Evolutionary conservation across 2,113 vertebrate genomes (phyloP).

Genomic region (Corvus moneduloides): DNA sequence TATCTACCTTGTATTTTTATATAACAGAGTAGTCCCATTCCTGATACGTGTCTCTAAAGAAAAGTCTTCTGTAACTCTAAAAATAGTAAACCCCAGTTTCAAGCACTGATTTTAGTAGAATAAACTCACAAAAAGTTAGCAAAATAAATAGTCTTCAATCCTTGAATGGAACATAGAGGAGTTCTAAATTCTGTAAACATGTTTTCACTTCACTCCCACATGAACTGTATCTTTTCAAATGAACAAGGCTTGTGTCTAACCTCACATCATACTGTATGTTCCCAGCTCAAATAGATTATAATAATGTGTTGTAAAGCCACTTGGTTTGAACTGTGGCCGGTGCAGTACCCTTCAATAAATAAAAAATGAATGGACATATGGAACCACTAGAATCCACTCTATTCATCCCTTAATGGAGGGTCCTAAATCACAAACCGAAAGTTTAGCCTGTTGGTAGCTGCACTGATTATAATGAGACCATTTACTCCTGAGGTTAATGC

Average conservation of each 20-base stretch:
- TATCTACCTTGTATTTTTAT: neutral
- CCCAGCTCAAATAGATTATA: neutral
- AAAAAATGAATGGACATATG: constrained; percentile 31
- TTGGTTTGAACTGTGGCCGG: constrained; percentile 4
- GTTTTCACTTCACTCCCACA: neutral
- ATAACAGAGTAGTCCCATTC: neutral
- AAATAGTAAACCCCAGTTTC: neutral
- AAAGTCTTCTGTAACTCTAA: neutral
- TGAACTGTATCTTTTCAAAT: neutral
- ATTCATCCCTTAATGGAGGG: neutral
- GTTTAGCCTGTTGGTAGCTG: constrained; percentile 25
- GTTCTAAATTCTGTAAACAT: neutral
- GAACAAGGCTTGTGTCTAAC: neutral
- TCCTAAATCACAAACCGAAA: constrained; percentile 12
- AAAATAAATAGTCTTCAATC: neutral
- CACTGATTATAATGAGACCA: constrained; percentile 30
- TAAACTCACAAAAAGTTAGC: neutral
- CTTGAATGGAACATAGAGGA: neutral
- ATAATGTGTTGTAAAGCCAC: neutral
- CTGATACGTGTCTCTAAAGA: neutral
- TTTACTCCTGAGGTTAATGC: constrained; percentile 53
- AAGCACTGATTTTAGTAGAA: neutral
- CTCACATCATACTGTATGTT: neutral
- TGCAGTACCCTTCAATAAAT: constrained; percentile 4
- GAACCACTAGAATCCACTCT: constrained; percentile 39